Evolutionary conservation across 2,888 invertebrate genomes (phyloP).

Genomic region (Tineola bisselliella): DNA sequence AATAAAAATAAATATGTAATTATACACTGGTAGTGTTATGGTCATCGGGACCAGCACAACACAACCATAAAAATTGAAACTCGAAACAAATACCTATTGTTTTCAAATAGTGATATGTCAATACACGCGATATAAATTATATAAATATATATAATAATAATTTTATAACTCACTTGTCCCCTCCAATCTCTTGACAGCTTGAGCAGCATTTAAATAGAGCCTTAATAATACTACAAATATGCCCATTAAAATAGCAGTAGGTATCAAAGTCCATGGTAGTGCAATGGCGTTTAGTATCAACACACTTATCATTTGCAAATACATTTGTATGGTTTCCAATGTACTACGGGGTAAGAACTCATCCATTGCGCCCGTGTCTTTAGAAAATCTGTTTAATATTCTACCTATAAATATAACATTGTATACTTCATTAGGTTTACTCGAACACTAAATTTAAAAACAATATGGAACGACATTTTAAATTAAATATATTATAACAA

Average conservation of each 20-base stretch:
- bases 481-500: too few species aligned
- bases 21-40: too few species aligned
- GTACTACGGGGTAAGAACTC: conserved; percentile 75
- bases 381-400: conserved; percentile 82
- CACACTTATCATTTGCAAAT: conserved; percentile 42
- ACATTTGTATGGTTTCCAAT: conserved; percentile 71
- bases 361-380: conserved; percentile 83
- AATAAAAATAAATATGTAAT: neutral
- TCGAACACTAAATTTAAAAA: too few species aligned
- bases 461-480: too few species aligned
- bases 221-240: conserved; percentile 72
- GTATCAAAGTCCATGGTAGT: conserved; percentile 50
- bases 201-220: conserved; percentile 77
- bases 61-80: too few species aligned
- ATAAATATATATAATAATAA: too few species aligned
- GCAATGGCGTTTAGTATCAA: conserved; percentile 47
- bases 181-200: conserved; percentile 78
- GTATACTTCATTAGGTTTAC: too few species aligned
- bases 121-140: too few species aligned
- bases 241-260: conserved; percentile 44
- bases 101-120: too few species aligned
- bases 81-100: too few species aligned
- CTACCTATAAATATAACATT: conserved; percentile 44
- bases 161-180: conserved; percentile 75
- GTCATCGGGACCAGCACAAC: too few species aligned